Percentiles rank a stretch among this genome's conserved stretches.
Evolutionary conservation across 2,888 invertebrate genomes (phyloP).

Genomic region (Caradrina clavipalpis): DNA sequence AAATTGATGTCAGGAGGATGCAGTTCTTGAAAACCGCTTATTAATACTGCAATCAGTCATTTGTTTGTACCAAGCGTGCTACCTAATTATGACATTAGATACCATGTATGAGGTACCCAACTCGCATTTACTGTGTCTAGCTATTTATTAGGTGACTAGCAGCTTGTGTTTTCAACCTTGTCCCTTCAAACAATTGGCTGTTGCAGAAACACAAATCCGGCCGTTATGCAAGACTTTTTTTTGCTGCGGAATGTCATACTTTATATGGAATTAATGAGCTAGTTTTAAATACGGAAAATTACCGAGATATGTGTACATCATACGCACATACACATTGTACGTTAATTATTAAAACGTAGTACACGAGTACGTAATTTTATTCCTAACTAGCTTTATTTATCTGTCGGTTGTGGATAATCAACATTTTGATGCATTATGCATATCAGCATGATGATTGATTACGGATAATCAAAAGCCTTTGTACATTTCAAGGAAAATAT

Average conservation of each 20-base stretch:
- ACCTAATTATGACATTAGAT: constrained; percentile 19
- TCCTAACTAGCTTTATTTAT: constrained; percentile 36
- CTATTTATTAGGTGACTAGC: constrained; percentile 4
- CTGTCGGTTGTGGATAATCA: constrained; percentile 32
- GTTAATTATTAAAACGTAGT: constrained; percentile 22
- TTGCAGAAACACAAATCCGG: constrained; percentile 12
- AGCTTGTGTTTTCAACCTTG: constrained; percentile 19
- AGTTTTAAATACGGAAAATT: constrained; percentile 36
- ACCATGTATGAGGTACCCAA: not conserved
- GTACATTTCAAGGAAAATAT: constrained; percentile 6
- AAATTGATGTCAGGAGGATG: constrained; percentile 19
- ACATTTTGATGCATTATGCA: constrained; percentile 34
- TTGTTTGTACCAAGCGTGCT: constrained; percentile 12
- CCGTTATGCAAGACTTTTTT: not conserved
- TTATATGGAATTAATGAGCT: constrained; percentile 11
- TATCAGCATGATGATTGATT: constrained; percentile 38
- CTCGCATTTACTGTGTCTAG: not conserved
- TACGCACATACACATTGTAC: constrained; percentile 6
- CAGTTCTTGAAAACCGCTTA: constrained; percentile 12
- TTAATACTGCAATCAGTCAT: constrained; percentile 15
- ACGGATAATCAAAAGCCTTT: constrained; percentile 24
- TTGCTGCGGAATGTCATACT: constrained; percentile 9
- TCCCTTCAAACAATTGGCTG: constrained; percentile 15
- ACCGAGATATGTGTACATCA: constrained; percentile 21
- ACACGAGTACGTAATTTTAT: constrained; percentile 29